Base-by-base conservation (phyloP, 2,113 vertebrate species). In the Craseonycteris thonglongyai region DNA sequence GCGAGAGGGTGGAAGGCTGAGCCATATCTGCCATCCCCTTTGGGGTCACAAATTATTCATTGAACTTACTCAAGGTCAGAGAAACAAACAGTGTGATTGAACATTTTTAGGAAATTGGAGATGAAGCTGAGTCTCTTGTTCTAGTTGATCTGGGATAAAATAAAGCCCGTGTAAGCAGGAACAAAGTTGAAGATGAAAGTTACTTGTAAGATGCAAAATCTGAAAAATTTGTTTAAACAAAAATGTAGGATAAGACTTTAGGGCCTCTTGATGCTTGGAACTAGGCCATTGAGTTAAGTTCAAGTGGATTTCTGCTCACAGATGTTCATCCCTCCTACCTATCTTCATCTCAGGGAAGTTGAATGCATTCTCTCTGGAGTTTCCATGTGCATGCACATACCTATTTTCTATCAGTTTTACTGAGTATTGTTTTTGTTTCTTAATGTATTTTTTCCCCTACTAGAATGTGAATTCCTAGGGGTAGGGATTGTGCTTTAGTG, bases 1-100 rank as follows among this genome's bases (percentile, higher is more conserved):
- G 40, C 58, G 28, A 49, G 28, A 82, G 7, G 35, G 28, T 63
- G 11, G 21, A 38, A 58, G 30, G 5, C 15, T 72, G 16, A 47
- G 35, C 11, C 3, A 65, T 59, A 68, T 59, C 61, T 61, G 14
- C 16, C 56, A 49, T 61, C 8, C 7, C 5, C 26, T 71, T 33
- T 47, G 45, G 18, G 18, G 26, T 94, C 47, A 35, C 24, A 12
- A 58, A 74, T 49, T 38, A 51, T 26, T 42, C 49, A 75, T 68
- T 33, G 38, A 76, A 83, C 26, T 65, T 91, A 83, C 14, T 71
- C 54, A 87, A 49, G n/a, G n/a, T 86, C n/a, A 85, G 7, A 61
- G 8, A 61, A 59, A 59, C 51, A 72, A 85, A 63, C 3, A 13
- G 33, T 59, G 21, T 49, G 18, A 66, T 5, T 54, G 15, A 47